These are phyloP conservation scores for Danio jaintianensis DNA, from an alignment of 2,797 vertebrate genomes.

Conservation along the genomic window DNA sequence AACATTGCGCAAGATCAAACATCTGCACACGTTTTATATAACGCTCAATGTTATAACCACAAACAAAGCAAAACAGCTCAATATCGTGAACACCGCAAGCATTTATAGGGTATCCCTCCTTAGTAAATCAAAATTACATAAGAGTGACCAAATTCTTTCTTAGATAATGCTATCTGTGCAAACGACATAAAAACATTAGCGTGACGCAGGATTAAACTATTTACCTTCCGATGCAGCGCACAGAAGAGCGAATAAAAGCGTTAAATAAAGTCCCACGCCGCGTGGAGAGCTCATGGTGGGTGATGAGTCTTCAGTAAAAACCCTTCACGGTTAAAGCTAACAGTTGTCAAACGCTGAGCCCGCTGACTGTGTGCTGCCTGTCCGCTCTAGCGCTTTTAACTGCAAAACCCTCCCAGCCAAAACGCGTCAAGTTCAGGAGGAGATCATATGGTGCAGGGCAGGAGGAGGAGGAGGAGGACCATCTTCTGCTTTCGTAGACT, in stretches of 20 bases:
- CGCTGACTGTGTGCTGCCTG: background rate
- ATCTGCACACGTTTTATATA: constrained; percentile 6
- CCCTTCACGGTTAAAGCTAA: background rate
- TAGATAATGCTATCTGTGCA: background rate
- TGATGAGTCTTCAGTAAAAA: background rate
- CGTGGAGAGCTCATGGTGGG: constrained; percentile 17
- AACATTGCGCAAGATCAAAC: background rate
- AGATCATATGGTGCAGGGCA: background rate
- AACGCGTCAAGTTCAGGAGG: background rate
- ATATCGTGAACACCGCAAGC: background rate
- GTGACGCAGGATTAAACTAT: background rate
- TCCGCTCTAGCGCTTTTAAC: constrained; percentile 22
- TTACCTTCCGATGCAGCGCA: constrained; percentile 42
- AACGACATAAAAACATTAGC: background rate
- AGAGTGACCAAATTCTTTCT: background rate
- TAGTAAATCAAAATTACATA: background rate
- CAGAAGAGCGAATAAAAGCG: constrained; percentile 22
- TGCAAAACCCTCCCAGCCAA: background rate
- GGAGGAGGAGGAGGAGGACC: background rate
- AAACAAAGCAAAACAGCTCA: background rate
- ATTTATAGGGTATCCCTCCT: background rate
- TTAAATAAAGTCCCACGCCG: constrained; percentile 2
- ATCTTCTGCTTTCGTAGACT: background rate
- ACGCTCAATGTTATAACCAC: background rate
- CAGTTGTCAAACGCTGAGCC: too few relatives aligned